Evolutionary conservation across 2,113 vertebrate species (phyloP), one percentile per base, ranked within the genome.

Genomic region (Anas platyrhynchos): DNA sequence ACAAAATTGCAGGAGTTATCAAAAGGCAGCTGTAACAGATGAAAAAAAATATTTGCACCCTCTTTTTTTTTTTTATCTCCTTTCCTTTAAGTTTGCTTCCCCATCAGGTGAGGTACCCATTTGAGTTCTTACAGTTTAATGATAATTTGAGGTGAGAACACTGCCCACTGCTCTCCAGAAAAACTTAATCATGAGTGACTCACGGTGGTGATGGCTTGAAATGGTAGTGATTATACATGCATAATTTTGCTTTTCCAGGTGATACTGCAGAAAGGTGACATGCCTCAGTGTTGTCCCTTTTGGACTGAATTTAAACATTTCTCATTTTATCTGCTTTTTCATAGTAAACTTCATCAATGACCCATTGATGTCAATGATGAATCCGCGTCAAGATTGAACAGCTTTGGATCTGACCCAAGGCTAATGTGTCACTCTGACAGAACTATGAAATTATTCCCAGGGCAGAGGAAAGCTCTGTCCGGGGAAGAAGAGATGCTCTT

Each of bases 401-500:
- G 16, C 29, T 91, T 87, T 87, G 67, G 7, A 50, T 86, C 32
- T 74, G 36, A 12, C 6, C 1, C 4, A 29, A 55, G n/a, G 46
- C 27, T 89, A 27, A 61, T 59, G 18, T n/a, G 16, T 90, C 78
- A 12, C 18, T 72, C 44, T 79, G 36, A 63, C 59, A n/a, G 66
- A 85, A 91, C 18, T 27, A 20, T 3, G n/a, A 13, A 91, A 31
- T 76, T 56, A 50, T 48, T 73, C 13, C 31, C 29, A 25, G 15
- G 13, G 6, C 38, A 46, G 67, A 61, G 32, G 31, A 87, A 91
- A 87, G 12, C 16, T 86, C 46, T 88, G 3, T 58, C 21, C 11
- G 58, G 73, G 43, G 89, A 89, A 54, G 85, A 91, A 87, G n/a
- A 83, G 56, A 29, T 63, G 2, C 25, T 87, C 17, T 38, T 93